Conservation (phyloP, 2,797 vertebrate species). For the Arremon brunneinucha region DNA sequence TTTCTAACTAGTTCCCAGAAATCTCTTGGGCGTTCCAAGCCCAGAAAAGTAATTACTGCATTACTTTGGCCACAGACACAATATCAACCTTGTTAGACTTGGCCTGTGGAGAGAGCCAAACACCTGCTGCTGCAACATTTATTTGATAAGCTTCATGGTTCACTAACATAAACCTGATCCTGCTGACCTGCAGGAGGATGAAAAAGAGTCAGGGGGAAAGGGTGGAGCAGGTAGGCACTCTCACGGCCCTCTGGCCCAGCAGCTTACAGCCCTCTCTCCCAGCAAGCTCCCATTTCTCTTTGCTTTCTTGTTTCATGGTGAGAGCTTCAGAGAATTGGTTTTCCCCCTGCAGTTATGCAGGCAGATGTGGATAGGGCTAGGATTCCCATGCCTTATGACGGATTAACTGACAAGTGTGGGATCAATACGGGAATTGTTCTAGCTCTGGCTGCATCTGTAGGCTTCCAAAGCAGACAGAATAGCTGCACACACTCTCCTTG, state of each 20-base stretch:
- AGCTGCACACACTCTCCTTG: constrained; percentile 38
- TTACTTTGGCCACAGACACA: constrained; percentile 56
- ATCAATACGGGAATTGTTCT: constrained; percentile 70
- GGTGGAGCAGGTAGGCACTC: constrained; percentile 38
- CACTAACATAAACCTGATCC: constrained; percentile 69
- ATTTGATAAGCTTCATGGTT: constrained; percentile 73
- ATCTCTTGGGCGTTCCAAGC: constrained; percentile 62
- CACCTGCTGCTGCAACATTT: constrained; percentile 74
- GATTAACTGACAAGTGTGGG: constrained; percentile 61
- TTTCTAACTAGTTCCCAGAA: constrained; percentile 70
- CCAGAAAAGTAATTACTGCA: constrained; percentile 62
- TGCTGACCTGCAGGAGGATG: constrained; percentile 68
- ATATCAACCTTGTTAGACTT: constrained; percentile 68
- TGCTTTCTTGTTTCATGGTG: constrained; percentile 54
- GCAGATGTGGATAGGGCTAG: constrained; percentile 73
- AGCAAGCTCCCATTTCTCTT: constrained; percentile 45
- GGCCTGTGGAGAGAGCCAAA: constrained; percentile 62
- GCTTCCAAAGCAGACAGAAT: constrained; percentile 55
- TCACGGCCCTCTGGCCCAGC: background rate
- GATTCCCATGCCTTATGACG: constrained; percentile 72
- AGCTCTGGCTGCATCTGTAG: constrained; percentile 46
- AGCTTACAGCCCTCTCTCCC: constrained; percentile 29
- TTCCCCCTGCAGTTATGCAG: constrained; percentile 61
- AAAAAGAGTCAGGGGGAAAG: constrained; percentile 55
- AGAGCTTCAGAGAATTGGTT: constrained; percentile 66